A percentile compares a stretch with the other conserved stretches of the same genome.
These are phyloP conservation scores for Tupiocoris notatus DNA, from an alignment of 2,888 invertebrate genomes.

Conservation along the genomic window DNA sequence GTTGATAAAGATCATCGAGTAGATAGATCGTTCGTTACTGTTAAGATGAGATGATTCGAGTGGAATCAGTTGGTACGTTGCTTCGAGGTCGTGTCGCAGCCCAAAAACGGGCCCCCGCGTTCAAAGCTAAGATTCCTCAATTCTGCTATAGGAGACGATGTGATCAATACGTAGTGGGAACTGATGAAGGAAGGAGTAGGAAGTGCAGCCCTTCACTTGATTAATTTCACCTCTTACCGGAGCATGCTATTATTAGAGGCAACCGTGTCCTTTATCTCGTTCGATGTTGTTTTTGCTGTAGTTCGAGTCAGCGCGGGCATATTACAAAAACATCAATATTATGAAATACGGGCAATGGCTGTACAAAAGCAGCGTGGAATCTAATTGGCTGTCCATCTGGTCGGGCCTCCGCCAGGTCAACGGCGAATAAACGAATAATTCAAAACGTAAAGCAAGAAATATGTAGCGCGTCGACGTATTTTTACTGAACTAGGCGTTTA, in stretches of 20 bases:
- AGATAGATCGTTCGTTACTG: too few species aligned
- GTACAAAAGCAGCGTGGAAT: too few species aligned
- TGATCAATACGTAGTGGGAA: neutral
- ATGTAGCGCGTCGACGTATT: neutral
- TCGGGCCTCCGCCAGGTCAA: too few species aligned
- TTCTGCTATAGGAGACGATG: neutral
- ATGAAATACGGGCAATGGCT: too few species aligned
- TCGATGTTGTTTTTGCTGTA: neutral
- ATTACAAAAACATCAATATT: too few species aligned
- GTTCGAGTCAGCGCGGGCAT: too few species aligned
- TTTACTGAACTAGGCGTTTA: neutral
- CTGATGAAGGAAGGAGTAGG: neutral
- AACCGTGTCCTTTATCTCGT: neutral
- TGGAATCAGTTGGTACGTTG: too few species aligned
- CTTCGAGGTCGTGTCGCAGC: too few species aligned
- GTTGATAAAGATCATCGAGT: too few species aligned
- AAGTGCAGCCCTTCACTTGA: neutral
- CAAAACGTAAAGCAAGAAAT: neutral
- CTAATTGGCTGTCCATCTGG: too few species aligned
- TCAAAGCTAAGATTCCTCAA: neutral
- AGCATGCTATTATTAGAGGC: neutral
- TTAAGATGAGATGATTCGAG: too few species aligned
- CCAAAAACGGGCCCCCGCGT: too few species aligned
- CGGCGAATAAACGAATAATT: neutral
- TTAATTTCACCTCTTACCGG: neutral